Conservation (phyloP, 1,140 invertebrate genomes). For the Pogonomyrmex californicus region DNA sequence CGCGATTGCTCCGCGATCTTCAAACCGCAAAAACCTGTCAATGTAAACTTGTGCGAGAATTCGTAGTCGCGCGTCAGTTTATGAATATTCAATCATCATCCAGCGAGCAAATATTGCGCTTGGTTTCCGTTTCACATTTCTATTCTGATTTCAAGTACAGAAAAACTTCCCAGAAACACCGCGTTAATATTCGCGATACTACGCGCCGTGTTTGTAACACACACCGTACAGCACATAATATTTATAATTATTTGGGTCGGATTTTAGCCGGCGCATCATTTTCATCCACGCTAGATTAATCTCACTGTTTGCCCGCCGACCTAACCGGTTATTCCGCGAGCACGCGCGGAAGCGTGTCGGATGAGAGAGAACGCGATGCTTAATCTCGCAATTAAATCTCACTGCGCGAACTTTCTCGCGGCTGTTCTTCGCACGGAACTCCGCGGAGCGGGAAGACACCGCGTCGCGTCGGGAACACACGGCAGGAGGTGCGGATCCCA, state of each 20-base stretch:
- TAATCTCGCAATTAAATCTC: slow-evolving; percentile 37
- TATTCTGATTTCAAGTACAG: not conserved
- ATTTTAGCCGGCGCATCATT: not conserved
- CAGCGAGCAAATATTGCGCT: not conserved
- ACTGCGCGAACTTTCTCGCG: slow-evolving; percentile 10
- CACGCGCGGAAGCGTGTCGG: not conserved
- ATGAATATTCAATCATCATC: slow-evolving; percentile 35
- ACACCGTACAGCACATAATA: not conserved
- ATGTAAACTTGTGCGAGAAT: slow-evolving; percentile 26
- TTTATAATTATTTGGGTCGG: not conserved
- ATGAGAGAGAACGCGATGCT: not conserved
- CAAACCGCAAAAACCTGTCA: slow-evolving; percentile 34
- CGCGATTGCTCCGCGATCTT: not conserved
- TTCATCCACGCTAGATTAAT: not conserved
- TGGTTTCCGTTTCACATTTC: not conserved
- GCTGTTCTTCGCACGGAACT: slow-evolving; percentile 18
- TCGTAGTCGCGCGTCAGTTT: not conserved
- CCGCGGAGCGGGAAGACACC: not conserved
- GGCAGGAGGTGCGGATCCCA: not conserved
- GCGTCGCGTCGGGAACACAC: not conserved
- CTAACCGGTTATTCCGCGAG: not conserved
- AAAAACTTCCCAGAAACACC: not conserved
- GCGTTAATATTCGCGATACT: slow-evolving; percentile 10
- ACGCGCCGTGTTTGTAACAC: too few species aligned
- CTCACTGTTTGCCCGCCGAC: not conserved